Evolutionary conservation across 2,888 invertebrate species (phyloP).

Genomic region (Apamea monoglypha): DNA sequence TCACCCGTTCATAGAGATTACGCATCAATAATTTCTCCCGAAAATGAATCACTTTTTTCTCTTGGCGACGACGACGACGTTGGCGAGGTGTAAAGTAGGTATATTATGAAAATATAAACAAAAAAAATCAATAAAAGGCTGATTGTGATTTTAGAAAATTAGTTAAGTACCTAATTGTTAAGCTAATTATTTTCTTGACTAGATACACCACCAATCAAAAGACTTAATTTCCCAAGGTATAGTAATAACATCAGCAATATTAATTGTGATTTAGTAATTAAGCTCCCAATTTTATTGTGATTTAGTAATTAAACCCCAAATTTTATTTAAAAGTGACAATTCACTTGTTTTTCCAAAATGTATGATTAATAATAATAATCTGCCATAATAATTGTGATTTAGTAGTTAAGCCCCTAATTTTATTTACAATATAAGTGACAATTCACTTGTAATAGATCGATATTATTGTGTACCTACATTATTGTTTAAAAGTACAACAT

Average conservation of each 20-base stretch:
- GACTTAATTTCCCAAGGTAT: conserved; percentile 30
- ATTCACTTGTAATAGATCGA: conserved; percentile 24
- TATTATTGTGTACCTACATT: conserved; percentile 26
- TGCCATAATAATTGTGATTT: conserved; percentile 12
- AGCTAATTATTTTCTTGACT: conserved; percentile 9
- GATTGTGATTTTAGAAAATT: conserved; percentile 32
- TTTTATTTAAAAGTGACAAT: conserved; percentile 13
- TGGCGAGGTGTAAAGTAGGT: conserved; percentile 40
- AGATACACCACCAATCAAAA: conserved; percentile 27
- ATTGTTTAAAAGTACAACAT: conserved; percentile 22
- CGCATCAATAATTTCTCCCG: conserved; percentile 41
- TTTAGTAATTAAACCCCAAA: conserved; percentile 20
- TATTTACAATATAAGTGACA: conserved; percentile 23
- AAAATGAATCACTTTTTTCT: conserved; percentile 31
- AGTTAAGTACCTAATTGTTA: conserved; percentile 16
- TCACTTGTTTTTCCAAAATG: conserved; percentile 21
- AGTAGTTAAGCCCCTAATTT: conserved; percentile 25
- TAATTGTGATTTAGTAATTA: conserved; percentile 26
- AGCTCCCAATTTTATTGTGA: conserved; percentile 12
- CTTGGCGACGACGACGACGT: conserved; percentile 36
- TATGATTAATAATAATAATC: conserved; percentile 17
- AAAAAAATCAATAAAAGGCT: conserved; percentile 32
- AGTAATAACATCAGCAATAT: conserved; percentile 37
- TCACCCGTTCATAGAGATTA: conserved; percentile 48
- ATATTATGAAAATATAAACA: conserved; percentile 40